Conservation (phyloP, 2,113 vertebrate species). For the Lophochroa leadbeateri region DNA sequence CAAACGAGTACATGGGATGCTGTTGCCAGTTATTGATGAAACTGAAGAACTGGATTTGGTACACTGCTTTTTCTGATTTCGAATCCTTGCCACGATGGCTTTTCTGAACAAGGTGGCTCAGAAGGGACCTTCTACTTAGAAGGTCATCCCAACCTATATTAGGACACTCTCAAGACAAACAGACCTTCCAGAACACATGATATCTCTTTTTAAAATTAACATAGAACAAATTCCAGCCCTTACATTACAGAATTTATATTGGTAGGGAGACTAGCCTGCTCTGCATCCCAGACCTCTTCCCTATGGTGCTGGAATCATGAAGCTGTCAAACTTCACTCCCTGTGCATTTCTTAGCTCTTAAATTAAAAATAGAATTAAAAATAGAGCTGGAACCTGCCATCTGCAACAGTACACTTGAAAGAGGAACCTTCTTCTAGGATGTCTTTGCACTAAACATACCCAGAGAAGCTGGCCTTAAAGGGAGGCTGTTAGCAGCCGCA, state of each 20-base stretch:
- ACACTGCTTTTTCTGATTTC: neutral
- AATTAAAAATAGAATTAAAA: neutral
- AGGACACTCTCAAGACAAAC: neutral
- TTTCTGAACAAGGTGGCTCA: neutral
- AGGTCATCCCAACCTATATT: neutral
- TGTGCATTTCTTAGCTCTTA: neutral
- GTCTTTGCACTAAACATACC: neutral
- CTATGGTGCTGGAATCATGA: neutral
- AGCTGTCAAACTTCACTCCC: neutral
- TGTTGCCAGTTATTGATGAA: constrained; percentile 1
- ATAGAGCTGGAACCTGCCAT: neutral
- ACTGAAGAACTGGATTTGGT: neutral
- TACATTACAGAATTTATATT: neutral
- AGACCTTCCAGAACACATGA: neutral
- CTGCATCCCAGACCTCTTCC: neutral
- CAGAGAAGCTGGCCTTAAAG: neutral
- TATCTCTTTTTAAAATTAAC: neutral
- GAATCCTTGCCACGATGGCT: neutral
- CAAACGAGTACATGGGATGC: neutral
- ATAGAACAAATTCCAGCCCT: neutral
- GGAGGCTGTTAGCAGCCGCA: neutral
- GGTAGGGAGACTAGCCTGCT: neutral
- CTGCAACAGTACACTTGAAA: neutral
- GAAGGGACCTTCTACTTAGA: too few relatives aligned
- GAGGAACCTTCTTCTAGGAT: neutral